A percentile compares a stretch with the other conserved stretches of the same genome.
Conservation (phyloP, 2,113 vertebrate genomes). For the Sula dactylatra region DNA sequence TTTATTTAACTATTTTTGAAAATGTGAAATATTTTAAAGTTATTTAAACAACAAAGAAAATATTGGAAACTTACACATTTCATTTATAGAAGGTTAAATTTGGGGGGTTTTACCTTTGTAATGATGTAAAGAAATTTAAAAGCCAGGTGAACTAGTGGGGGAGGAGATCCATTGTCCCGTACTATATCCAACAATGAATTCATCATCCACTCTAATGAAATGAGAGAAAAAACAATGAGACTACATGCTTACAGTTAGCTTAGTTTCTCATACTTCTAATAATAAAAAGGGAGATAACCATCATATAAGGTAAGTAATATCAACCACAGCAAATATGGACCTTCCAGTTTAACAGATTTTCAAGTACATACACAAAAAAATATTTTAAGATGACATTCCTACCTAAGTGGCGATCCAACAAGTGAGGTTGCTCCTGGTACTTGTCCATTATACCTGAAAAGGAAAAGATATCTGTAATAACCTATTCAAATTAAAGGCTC, state of each 20-base stretch:
- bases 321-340: not conserved
- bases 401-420: slow-evolving; percentile 93
- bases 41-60: not conserved
- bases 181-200: slow-evolving; percentile 80
- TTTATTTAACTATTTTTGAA: not conserved
- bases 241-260: not conserved
- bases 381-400: slow-evolving; percentile 2
- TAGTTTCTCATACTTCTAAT: not conserved
- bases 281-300: not conserved
- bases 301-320: not conserved
- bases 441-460: slow-evolving; percentile 88
- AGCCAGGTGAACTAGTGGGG: slow-evolving; percentile 80
- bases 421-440: slow-evolving; percentile 96
- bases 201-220: slow-evolving; percentile 88
- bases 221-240: not conserved
- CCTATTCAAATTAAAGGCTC: not conserved
- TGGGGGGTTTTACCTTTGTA: slow-evolving; percentile 81
- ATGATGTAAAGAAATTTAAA: slow-evolving; percentile 95
- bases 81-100: not conserved
- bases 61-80: not conserved
- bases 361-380: not conserved
- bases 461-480: not conserved
- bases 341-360: not conserved
- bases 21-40: not conserved
- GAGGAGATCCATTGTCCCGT: slow-evolving; percentile 77